Base-by-base conservation (phyloP, 2,113 vertebrate species). In the Gorsachius goisagi region DNA sequence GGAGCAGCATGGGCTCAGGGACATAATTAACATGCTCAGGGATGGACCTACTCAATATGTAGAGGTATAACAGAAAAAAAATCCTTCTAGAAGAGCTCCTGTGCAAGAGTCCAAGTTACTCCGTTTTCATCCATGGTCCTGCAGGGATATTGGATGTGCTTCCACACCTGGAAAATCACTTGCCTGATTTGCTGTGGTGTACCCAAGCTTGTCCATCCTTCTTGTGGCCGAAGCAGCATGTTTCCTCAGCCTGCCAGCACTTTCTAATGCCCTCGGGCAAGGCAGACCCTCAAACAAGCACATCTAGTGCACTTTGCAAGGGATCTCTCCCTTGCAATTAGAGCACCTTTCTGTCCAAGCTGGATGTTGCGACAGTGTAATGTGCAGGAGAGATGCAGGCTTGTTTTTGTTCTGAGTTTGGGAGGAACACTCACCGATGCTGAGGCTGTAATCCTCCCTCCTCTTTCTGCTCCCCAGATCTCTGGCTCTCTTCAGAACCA, bases 401-500 rank as follows among this genome's bases (percentile, higher is more conserved):
- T 58, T 11, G 0, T 18, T 80, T 89, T 75, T 60, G 12, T 59
- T 68, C 35, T 9, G 4, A 11, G 6, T 35, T 52, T 30, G 21
- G 37, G 35, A 87, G 60, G 66, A 79, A 45, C 20, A 13, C n/a
- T 58, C 9, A 1, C 30, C 2, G 5, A 14, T 62, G 52, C 26
- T 37, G 56, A 64, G 26, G 35, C 33, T 78, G 26, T 64, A 87
- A 83, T 32, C 32, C 15, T 45, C 50, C 53, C 39, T 74, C 45
- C 53, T 69, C 33, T 44, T 85, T 14, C 85, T 84, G 45, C 47
- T 84, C 52, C 33, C 76, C 85, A 88, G 72, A 77, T 44, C 72
- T 81, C 90, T 95, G 92, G n/a, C 86, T 90, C 17, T 50, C 62
- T 72, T 90, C 69, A 93, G 75, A 89, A 64, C 47, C 56, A 60